Evolutionary conservation across 2,888 invertebrate species (phyloP).

Genomic region (Nasonovia ribisnigri): DNA sequence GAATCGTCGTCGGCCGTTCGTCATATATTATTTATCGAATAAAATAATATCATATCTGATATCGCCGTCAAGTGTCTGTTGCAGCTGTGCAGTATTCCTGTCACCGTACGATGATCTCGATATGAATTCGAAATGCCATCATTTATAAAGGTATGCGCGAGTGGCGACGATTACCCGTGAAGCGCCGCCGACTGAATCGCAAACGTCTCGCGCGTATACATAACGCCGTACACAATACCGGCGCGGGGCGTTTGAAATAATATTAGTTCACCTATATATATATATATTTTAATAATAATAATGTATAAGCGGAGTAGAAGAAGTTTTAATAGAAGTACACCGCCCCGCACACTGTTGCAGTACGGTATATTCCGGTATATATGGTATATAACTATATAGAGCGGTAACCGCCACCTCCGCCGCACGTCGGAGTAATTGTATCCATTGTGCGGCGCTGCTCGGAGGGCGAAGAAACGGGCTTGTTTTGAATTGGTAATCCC

Average conservation of each 20-base stretch:
- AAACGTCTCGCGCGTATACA: background rate
- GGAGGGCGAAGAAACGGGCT: constrained; percentile 44
- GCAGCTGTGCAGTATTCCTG: background rate
- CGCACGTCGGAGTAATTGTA: constrained; percentile 33
- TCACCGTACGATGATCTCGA: background rate
- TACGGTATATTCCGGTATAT: background rate
- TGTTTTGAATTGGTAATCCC: constrained; percentile 61
- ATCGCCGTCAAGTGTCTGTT: background rate
- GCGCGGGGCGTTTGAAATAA: background rate
- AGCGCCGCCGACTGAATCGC: background rate
- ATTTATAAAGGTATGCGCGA: background rate
- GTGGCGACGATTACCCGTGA: background rate
- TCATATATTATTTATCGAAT: background rate
- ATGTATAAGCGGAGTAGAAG: background rate
- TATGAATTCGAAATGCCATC: background rate
- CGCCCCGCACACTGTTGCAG: background rate
- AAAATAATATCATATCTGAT: background rate
- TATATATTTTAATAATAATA: background rate
- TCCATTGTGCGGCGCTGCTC: background rate
- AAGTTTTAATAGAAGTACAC: constrained; percentile 26
- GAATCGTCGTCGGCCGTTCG: background rate
- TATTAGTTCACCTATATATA: background rate
- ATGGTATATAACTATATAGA: background rate
- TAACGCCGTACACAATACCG: background rate
- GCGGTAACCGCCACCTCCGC: background rate